phyloP scores from a whole-genome alignment of 2,888 invertebrate species.

The Allolobophora icterica region DNA sequence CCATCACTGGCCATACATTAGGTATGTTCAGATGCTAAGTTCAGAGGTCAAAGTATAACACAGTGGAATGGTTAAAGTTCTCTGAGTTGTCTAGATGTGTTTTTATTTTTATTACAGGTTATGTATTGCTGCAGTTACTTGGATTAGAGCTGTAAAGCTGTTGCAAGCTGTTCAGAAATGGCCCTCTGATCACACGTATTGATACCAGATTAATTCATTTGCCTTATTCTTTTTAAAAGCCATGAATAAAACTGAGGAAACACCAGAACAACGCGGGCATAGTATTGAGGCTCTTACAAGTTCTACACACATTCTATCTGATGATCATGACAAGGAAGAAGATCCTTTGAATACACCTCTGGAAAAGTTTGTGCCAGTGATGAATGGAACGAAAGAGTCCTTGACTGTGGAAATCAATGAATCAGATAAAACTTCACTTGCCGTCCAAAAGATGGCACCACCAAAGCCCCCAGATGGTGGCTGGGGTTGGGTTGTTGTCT shows the following conservation, averaged over 20 bases:
- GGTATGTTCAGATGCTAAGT: too few relatives aligned
- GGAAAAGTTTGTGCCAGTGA: background rate
- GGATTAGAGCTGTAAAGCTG: background rate
- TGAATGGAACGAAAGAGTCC: background rate
- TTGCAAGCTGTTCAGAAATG: background rate
- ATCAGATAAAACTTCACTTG: background rate
- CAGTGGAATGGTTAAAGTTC: background rate
- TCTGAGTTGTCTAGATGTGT: background rate
- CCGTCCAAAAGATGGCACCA: background rate
- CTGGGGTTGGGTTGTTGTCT: constrained; percentile 46
- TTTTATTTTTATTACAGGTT: background rate
- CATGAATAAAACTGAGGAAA: background rate
- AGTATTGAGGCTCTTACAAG: too few relatives aligned
- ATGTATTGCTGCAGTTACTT: background rate
- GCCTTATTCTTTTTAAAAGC: background rate
- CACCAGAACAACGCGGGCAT: background rate
- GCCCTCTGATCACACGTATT: background rate
- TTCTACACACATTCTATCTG: too few relatives aligned
- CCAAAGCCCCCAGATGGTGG: constrained; percentile 40
- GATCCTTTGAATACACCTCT: background rate
- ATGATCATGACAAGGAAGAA: background rate
- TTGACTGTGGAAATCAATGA: background rate
- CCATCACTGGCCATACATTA: too few relatives aligned
- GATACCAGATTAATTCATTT: background rate
- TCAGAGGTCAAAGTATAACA: too few relatives aligned